Conservation (phyloP, 2,113 vertebrate genomes). For the Urocynchramus pylzowi region DNA sequence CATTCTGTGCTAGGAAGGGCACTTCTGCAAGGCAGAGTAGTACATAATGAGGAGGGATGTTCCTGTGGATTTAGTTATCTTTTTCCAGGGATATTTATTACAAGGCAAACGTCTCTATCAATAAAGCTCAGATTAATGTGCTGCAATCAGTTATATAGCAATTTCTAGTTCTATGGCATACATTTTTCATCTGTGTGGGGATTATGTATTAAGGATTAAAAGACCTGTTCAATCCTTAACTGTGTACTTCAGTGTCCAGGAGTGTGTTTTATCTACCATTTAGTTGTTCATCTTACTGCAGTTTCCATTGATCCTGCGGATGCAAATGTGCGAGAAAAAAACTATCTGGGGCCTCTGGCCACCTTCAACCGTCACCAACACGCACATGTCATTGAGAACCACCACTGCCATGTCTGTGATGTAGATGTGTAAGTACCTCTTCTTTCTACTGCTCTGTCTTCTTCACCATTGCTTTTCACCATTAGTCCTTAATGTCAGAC, state of each 20-base stretch:
- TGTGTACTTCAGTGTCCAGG: slow-evolving; percentile 81
- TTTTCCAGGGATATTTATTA: not conserved
- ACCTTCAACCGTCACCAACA: slow-evolving; percentile 87
- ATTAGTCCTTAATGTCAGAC: not conserved
- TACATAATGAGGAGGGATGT: not conserved
- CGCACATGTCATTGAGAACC: slow-evolving; percentile 93
- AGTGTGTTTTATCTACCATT: slow-evolving; percentile 83
- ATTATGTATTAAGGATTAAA: not conserved
- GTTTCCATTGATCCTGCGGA: slow-evolving; percentile 93
- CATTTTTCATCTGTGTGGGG: not conserved
- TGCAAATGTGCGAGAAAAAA: slow-evolving; percentile 84
- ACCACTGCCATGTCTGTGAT: slow-evolving; percentile 94
- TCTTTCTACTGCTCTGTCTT: not conserved
- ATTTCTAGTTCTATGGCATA: not conserved
- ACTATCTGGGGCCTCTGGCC: slow-evolving; percentile 79
- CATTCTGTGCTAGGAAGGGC: not conserved
- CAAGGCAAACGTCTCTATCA: accelerated
- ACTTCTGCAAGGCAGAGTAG: not conserved
- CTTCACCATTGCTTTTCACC: not conserved
- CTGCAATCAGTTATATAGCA: not conserved
- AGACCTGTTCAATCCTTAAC: slow-evolving; percentile 67
- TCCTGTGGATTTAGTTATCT: not conserved
- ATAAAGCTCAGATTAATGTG: not conserved
- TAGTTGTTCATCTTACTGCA: slow-evolving; percentile 87
- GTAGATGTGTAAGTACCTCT: slow-evolving; percentile 91